Evolutionary conservation across 1,140 invertebrate genomes (phyloP), one percentile per base, ranked within the genome.

Genomic region (Drosophila nigromelanica): DNA sequence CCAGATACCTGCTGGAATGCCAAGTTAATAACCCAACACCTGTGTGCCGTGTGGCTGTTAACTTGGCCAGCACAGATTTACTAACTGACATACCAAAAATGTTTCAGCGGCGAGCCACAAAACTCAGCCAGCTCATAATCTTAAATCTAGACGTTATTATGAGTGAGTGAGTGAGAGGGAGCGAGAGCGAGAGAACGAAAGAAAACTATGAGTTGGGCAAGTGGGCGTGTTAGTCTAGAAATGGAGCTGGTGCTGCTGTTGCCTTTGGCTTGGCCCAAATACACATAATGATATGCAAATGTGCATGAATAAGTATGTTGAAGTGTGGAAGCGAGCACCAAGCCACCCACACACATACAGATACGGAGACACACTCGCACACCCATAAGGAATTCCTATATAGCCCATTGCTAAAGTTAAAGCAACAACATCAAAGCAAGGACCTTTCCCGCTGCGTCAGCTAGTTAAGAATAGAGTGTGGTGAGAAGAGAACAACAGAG

Each of bases 261-360:
- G 58, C 43, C 69, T 68, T 76, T 70, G 69, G 50, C 77, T 43
- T 73, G 63, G 61, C 76, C 76, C 63, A 73, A 75, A 63, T 58
- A 63, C 75, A 62, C 71, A 64, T 87, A 86, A 86, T 87, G 83
- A 86, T 86, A 86, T 86, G 82, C 83, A 87, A 86, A 86, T 86
- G 82, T 87, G 78, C 63, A 87, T 73, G 81, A 83, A 83, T 85
- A 83, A 83, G 80, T 85, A 73, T 76, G 80, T 61, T 85, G 80
- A 82, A 83, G 71, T 78, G 76, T 79, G 71, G 66, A 73, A 67
- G 72, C 63, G 37, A 70, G 54, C 66, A 61, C 47, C 35, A 61
- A 74, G 55, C 54, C 74, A 62, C 51, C 62, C 59, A 68, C 35
- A 67, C 48, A 73, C 43, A 50, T 50, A 43, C 42, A 50, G 42